These are phyloP conservation scores for Chesias legatella DNA, from an alignment of 2,888 invertebrate species.

Conservation along the genomic window DNA sequence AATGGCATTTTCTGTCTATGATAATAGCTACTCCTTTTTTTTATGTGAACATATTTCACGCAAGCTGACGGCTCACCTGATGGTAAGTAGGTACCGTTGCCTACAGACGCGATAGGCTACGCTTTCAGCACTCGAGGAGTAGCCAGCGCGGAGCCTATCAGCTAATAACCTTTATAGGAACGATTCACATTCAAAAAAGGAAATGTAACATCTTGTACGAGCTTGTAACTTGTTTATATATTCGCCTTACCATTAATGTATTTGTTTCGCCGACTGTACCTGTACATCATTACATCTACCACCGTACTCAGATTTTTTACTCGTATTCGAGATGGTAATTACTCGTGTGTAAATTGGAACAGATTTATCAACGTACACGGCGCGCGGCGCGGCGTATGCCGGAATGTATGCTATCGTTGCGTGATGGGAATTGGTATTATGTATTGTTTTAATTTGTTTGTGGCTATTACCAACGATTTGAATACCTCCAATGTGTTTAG, in stretches of 20 bases:
- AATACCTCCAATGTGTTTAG: slow-evolving; percentile 1
- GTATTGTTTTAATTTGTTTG: slow-evolving; percentile 10
- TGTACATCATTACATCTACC: slow-evolving; percentile 38
- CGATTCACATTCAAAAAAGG: no score
- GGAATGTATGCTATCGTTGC: slow-evolving; percentile 35
- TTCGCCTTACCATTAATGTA: neutral
- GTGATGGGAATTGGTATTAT: slow-evolving; percentile 20
- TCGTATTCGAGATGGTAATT: slow-evolving; percentile 55
- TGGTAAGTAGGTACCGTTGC: no score
- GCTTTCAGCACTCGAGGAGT: no score
- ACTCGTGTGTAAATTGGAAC: slow-evolving; percentile 68
- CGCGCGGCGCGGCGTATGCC: slow-evolving; percentile 14
- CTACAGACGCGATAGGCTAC: no score
- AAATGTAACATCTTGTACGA: no score
- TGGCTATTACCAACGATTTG: slow-evolving; percentile 4
- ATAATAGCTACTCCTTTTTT: no score
- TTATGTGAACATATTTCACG: no score
- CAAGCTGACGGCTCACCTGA: no score
- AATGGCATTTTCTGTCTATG: no score
- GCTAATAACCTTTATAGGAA: no score
- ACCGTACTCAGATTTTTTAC: slow-evolving; percentile 26
- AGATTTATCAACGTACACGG: slow-evolving; percentile 61
- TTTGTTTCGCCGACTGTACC: slow-evolving; percentile 12
- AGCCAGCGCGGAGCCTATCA: no score
- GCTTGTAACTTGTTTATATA: no score